Evolutionary conservation across 2,797 vertebrate species (phyloP), one percentile per base, ranked within the genome.

Genomic region (Semotilus atromaculatus): DNA sequence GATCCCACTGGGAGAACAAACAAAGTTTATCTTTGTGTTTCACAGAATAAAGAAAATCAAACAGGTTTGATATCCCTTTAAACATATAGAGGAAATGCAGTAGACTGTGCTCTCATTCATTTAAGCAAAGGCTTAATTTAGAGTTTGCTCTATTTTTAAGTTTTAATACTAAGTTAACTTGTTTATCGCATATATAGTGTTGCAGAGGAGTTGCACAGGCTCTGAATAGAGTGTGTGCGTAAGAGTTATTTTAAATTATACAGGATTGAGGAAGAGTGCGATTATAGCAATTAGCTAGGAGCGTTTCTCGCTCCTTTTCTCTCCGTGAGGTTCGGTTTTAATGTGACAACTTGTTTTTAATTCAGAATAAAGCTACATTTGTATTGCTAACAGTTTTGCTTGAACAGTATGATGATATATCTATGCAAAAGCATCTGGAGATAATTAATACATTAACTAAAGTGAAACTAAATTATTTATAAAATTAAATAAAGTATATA

Each of bases 241-340:
- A 60, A 68, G 38, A 16, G 55, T 36, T 60, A 67, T 43, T 70
- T n/a, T 3, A 34, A 81, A 81, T 70, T 2, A 81, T 55, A 70
- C 66, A 51, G 55, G 62, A 64, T 21, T 62, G 68, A 72, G n/a
- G 75, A 85, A 85, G 76, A 73, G 45, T 70, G 60, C 75, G 26
- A 84, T 88, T 84, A 86, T 53, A 84, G 68, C 87, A 82, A 79
- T 79, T 86, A 77, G n/a, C 26, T 40, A 48, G 29, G 58, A 75
- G 10, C 31, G 29, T 70, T 40, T 87, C 38, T 60, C 9, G 38
- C 34, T 76, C 21, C 23, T 73, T 45, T 45, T 73, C 34, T 58
- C 31, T 68, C 4, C 34, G 7, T 18, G 26, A n/a, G 67, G 67
- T 58, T 72, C 11, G 19, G 34, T 72, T 82, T 58, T 38, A 71